Evolutionary conservation across 2,113 vertebrate genomes (phyloP).

Genomic region (Stigmatopora argus): DNA sequence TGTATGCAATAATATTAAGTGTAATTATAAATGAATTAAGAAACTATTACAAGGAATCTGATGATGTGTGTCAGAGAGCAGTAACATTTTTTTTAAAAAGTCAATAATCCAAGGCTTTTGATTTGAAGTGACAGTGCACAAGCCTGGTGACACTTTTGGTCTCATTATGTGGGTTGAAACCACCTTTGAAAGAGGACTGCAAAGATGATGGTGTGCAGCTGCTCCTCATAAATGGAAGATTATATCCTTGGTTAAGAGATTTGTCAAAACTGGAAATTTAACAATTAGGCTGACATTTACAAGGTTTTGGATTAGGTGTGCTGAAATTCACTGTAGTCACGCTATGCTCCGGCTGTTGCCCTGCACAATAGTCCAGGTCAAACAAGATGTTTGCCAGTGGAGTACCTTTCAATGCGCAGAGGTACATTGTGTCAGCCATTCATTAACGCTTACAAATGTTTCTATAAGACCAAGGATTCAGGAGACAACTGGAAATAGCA

Average conservation of each 20-base stretch:
- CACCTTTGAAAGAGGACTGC: constrained; percentile 41
- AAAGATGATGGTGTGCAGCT: constrained; percentile 30
- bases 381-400: constrained; percentile 38
- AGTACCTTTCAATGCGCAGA: constrained; percentile 7
- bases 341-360: constrained; percentile 58
- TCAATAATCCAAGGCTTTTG: not conserved
- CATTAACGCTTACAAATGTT: constrained; percentile 10
- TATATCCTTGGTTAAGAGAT: constrained; percentile 33
- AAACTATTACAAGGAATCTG: not conserved
- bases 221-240: constrained; percentile 44
- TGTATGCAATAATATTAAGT: too few species aligned
- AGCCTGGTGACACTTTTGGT: not conserved
- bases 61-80: constrained; percentile 5
- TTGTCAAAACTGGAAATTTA: constrained; percentile 46
- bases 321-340: constrained; percentile 54
- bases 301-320: constrained; percentile 49
- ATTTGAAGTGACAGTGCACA: not conserved
- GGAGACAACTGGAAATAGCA: not conserved
- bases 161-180: constrained; percentile 14
- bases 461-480: constrained; percentile 5
- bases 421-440: constrained; percentile 1
- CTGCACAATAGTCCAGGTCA: constrained; percentile 37
- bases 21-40: too few species aligned
- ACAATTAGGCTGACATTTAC: constrained; percentile 62
- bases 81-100: constrained; percentile 24